Evolutionary conservation across 2,113 vertebrate species (phyloP).

Genomic region (Plestiodon gilberti): DNA sequence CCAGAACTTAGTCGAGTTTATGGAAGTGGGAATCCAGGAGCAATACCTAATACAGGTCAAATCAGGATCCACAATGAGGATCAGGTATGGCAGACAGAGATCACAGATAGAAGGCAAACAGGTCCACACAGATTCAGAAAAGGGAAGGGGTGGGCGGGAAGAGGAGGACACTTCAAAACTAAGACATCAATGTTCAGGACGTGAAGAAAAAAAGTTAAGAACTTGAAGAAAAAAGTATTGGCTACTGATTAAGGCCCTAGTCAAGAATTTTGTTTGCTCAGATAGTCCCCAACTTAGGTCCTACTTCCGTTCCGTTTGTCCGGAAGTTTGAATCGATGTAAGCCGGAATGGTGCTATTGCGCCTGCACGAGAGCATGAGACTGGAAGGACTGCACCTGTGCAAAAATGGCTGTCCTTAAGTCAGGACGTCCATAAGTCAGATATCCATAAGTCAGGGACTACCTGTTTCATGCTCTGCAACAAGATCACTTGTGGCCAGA

Average conservation of each 20-base stretch:
- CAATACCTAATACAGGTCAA: not conserved
- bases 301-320: too few species aligned
- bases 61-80: not conserved
- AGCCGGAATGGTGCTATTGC: too few species aligned
- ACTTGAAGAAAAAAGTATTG: too few species aligned
- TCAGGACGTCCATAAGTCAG: too few species aligned
- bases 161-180: not conserved
- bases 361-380: too few species aligned
- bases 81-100: not conserved
- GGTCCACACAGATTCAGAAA: not conserved
- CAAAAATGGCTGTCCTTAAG: too few species aligned
- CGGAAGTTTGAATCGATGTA: too few species aligned
- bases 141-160: not conserved
- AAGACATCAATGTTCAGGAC: not conserved
- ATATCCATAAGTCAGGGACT: too few species aligned
- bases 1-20: not conserved
- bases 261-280: not conserved
- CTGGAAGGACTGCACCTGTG: too few species aligned
- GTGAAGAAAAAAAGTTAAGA: not conserved
- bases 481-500: not conserved
- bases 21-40: not conserved
- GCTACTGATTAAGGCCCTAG: not conserved
- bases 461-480: not conserved
- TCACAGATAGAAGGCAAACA: not conserved
- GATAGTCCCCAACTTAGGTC: not conserved